These are phyloP conservation scores for Eurytoma adleriae DNA, from an alignment of 2,888 invertebrate species.

Conservation along the genomic window DNA sequence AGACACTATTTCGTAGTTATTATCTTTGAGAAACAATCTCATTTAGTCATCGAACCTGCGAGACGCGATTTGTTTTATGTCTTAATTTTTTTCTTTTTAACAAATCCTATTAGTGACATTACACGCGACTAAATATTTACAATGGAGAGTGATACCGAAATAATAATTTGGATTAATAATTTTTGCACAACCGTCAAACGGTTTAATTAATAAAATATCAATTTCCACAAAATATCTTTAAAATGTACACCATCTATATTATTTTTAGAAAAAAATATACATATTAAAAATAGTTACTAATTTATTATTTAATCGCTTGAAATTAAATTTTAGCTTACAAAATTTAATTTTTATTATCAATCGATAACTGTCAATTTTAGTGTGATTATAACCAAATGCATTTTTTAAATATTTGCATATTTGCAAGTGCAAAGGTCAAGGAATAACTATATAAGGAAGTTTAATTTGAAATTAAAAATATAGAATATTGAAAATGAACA, in stretches of 20 bases:
- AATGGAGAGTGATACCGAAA: neutral
- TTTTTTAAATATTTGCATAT: no score
- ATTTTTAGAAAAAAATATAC: no score
- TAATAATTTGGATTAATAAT: neutral
- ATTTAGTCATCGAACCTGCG: constrained; percentile 47
- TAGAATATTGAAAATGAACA: no score
- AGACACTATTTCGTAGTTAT: constrained; percentile 36
- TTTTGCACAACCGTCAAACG: no score
- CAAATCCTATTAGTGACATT: constrained; percentile 1
- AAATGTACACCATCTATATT: no score
- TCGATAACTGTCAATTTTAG: no score
- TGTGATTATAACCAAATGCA: no score
- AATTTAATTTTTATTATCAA: neutral
- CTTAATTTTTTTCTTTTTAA: neutral
- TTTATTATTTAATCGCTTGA: neutral
- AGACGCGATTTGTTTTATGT: constrained; percentile 7
- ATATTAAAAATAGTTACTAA: neutral
- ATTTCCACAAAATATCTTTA: no score
- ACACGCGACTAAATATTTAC: constrained; percentile 12
- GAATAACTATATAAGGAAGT: no score
- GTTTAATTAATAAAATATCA: no score
- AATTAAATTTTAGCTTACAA: neutral
- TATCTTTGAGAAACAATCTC: constrained; percentile 41
- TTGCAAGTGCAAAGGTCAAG: no score
- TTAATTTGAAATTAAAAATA: no score